Conservation (phyloP, 2,888 invertebrate species). For the Antheraea yamamai region DNA sequence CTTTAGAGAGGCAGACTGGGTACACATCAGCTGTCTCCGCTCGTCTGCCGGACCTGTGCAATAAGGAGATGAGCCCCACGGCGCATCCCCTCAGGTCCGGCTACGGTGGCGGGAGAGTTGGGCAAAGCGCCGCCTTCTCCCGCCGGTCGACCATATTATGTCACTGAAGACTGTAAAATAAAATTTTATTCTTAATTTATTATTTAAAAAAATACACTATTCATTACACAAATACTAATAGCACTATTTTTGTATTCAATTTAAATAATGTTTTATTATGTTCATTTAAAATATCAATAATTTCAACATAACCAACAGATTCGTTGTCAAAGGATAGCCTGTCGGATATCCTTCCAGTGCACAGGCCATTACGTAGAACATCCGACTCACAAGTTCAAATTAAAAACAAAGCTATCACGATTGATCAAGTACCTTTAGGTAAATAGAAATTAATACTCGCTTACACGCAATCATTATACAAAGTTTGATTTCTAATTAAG, state of each 20-base stretch:
- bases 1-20: no score
- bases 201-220: no score
- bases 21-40: no score
- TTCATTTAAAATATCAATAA: constrained; percentile 27
- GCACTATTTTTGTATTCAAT: not conserved
- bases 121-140: no score
- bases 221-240: no score
- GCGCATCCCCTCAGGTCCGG: no score
- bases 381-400: constrained; percentile 14
- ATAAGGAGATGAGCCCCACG: no score
- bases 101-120: no score
- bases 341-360: constrained; percentile 37
- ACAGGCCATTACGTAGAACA: constrained; percentile 20
- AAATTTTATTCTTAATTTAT: no score
- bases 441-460: constrained; percentile 21
- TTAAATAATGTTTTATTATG: constrained; percentile 12
- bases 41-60: no score
- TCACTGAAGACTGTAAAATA: no score
- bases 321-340: constrained; percentile 39
- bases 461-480: not conserved
- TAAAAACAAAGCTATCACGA: constrained; percentile 27
- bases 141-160: no score
- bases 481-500: not conserved
- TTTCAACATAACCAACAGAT: constrained; percentile 26
- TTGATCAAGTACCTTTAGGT: constrained; percentile 53